These are phyloP conservation scores for Calameuta idolon DNA, from an alignment of 2,888 invertebrate species.

Conservation along the genomic window DNA sequence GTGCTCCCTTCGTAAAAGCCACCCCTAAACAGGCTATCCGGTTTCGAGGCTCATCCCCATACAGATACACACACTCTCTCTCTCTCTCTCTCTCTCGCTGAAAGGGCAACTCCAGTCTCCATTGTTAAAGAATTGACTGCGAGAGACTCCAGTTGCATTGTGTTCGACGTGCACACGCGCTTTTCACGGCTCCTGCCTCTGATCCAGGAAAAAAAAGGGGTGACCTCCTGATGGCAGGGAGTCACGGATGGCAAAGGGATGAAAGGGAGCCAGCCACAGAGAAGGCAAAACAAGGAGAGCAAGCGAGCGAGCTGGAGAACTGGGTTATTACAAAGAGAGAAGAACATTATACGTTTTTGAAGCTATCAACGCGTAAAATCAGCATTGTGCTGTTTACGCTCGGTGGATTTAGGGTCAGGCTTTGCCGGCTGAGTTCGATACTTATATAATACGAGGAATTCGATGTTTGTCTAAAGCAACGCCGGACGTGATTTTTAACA, in stretches of 20 bases:
- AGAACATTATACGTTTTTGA: slow-evolving; percentile 31
- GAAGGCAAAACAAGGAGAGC: background rate
- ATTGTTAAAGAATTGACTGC: slow-evolving; percentile 61
- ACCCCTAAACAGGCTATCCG: slow-evolving; percentile 54
- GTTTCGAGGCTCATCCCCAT: slow-evolving; percentile 45
- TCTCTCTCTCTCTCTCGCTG: background rate
- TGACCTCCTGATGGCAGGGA: background rate
- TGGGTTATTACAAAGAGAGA: slow-evolving; percentile 15
- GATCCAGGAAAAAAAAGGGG: background rate
- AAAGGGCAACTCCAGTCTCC: slow-evolving; percentile 30
- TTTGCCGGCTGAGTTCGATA: background rate
- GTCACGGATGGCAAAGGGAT: background rate
- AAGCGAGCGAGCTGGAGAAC: background rate
- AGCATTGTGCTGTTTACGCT: slow-evolving; percentile 49
- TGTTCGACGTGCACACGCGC: slow-evolving; percentile 23
- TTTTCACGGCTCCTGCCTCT: slow-evolving; percentile 1
- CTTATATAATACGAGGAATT: slow-evolving; percentile 16
- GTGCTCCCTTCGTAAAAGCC: slow-evolving; percentile 23
- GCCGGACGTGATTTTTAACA: slow-evolving; percentile 56
- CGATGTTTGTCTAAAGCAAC: slow-evolving; percentile 47
- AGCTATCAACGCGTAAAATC: slow-evolving; percentile 59
- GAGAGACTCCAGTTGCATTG: slow-evolving; percentile 31
- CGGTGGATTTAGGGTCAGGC: slow-evolving; percentile 14
- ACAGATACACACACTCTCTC: background rate
- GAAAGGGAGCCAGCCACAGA: background rate